Conservation (phyloP, 1,140 invertebrate genomes). For the Zaprionus vittiger region DNA sequence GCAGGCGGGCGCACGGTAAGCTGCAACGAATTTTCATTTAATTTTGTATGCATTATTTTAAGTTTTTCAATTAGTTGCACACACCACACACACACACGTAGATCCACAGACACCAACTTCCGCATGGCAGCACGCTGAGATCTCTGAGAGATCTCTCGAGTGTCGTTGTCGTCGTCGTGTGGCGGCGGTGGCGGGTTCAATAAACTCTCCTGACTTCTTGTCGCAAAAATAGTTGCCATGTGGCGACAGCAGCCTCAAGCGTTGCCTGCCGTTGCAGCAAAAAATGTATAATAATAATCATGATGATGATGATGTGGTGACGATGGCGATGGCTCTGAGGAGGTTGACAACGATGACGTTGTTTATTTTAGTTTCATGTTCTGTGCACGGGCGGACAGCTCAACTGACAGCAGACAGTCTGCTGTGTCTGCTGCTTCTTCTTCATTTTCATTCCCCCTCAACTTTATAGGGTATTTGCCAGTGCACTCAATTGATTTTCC, state of each 20-base stretch:
- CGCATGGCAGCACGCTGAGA: slow-evolving; percentile 42
- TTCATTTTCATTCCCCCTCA: background rate
- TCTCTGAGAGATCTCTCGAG: slow-evolving; percentile 4
- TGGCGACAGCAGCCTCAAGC: slow-evolving; percentile 47
- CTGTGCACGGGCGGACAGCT: slow-evolving; percentile 76
- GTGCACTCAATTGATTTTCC: slow-evolving; percentile 68
- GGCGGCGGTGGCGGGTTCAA: slow-evolving; percentile 52
- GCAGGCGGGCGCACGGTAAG: slow-evolving; percentile 68
- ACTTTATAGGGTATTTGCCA: slow-evolving; percentile 53
- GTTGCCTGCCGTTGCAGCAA: slow-evolving; percentile 33
- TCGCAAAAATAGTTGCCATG: slow-evolving; percentile 78
- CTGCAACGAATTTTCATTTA: slow-evolving; percentile 19
- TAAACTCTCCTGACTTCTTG: slow-evolving; percentile 65
- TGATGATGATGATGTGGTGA: slow-evolving; percentile 25
- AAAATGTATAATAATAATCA: slow-evolving; percentile 33
- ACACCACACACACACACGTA: background rate
- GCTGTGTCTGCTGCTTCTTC: slow-evolving; percentile 12
- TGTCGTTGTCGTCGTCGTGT: background rate
- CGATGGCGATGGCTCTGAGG: slow-evolving; percentile 24
- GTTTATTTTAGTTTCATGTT: slow-evolving; percentile 78
- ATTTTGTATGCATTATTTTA: slow-evolving; percentile 34
- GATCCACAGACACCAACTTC: slow-evolving; percentile 35
- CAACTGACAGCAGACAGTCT: slow-evolving; percentile 14
- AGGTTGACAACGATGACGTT: slow-evolving; percentile 45
- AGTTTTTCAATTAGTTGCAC: slow-evolving; percentile 49